Percentiles rank a stretch among this genome's conserved stretches.
Conservation (phyloP, 2,113 vertebrate species). For the Hiodon tergisus region DNA sequence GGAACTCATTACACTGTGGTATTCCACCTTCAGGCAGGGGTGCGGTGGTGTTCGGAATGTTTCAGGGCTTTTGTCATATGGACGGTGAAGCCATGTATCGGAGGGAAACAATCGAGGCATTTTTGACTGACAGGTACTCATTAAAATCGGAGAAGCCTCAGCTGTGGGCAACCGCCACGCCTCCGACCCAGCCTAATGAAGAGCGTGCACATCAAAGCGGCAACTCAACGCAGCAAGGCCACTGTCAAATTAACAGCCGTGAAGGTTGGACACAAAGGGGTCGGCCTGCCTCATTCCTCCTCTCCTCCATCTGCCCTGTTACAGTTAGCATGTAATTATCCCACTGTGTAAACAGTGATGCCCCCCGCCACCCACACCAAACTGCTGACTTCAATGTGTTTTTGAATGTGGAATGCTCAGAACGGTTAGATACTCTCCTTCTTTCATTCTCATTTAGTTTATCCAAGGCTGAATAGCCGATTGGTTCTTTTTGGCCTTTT, state of each 20-base stretch:
- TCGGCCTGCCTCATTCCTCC: slow-evolving; percentile 12
- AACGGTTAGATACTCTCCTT: too few species aligned
- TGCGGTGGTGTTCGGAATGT: neutral
- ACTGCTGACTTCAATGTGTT: too few species aligned
- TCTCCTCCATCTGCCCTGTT: neutral
- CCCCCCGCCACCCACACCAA: slow-evolving; percentile 27
- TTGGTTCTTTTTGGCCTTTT: too few species aligned
- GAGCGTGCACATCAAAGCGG: slow-evolving; percentile 11
- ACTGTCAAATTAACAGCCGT: slow-evolving; percentile 16
- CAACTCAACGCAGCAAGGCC: neutral
- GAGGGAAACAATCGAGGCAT: slow-evolving; percentile 6
- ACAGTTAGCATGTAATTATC: slow-evolving; percentile 47
- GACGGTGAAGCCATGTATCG: neutral
- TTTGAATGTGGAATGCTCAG: too few species aligned
- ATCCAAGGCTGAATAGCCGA: too few species aligned
- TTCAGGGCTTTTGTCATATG: neutral
- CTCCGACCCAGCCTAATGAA: slow-evolving; percentile 19
- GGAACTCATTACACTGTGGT: too few species aligned
- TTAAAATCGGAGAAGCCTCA: neutral
- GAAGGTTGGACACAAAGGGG: neutral
- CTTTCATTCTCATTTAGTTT: too few species aligned
- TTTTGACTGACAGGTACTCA: slow-evolving; percentile 17
- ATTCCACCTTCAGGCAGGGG: too few species aligned
- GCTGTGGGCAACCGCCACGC: neutral
- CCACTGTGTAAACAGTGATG: slow-evolving; percentile 55